Evolutionary conservation across 2,113 vertebrate species (phyloP), one percentile per base, ranked within the genome.

Genomic region (Bubo bubo): DNA sequence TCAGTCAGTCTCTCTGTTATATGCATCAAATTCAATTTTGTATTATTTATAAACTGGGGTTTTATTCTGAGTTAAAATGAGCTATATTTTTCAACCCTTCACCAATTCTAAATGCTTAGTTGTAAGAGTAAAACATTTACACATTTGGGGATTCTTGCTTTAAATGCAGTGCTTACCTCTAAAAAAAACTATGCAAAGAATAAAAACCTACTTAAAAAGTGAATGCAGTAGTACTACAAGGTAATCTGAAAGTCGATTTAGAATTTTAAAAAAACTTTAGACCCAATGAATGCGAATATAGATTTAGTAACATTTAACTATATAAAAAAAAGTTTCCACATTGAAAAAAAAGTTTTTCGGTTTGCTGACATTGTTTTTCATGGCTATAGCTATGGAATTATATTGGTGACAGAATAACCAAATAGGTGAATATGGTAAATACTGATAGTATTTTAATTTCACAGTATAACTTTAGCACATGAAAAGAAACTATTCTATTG

Each of bases 311-410:
- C n/a, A 80, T 20, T 79, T 87, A 75, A 86, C 43, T 77, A 62
- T 5, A 24, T 52, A 58, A 82, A 88, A 59, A 88, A 80, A 45
- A 72, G 20, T 32, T 83, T 88, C 59, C 5, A 21, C 45, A 47
- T 47, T 47, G 45, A 47, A 91, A 66, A 64, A 92, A 71, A 92
- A 73, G 49, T 58, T 90, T 97, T 98, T 98, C 97, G 97, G 98
- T 98, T 98, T 98, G 98, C 95, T 98, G 98, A 98, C 98, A 98
- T 98, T 98, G 98, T 52, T 93, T 92, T 97, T 87, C 88, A 63
- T 71, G 74, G 47, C 56, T 56, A 79, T n/a, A 96, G 63, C 62
- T 91, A 24, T 5, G 81, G 67, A 80, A 90, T 3, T 75, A 30
- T 93, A 76, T 55, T 79, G 88, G 84, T 96, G 53, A 96, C 86